Conservation (phyloP, 2,113 vertebrate species). For the Trematomus loennbergii region DNA sequence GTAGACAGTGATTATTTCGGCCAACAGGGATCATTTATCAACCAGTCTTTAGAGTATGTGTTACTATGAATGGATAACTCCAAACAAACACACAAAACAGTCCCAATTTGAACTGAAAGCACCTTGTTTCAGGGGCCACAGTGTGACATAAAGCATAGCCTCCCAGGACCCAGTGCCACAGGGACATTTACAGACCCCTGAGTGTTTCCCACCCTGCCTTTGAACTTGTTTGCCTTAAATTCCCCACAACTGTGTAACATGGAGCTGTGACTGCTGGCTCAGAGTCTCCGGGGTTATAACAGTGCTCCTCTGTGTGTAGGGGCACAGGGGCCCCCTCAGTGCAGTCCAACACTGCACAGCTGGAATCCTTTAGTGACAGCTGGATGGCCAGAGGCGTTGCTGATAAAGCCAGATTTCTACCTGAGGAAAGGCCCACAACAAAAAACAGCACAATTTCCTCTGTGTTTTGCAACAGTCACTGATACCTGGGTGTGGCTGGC, state of each 20-base stretch:
- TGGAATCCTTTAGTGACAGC: conserved; percentile 80
- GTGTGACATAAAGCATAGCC: conserved; percentile 33
- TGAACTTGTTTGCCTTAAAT: conserved; percentile 82
- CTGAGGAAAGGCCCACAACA: conserved; percentile 44
- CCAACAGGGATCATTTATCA: conserved; percentile 63
- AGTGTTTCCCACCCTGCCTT: conserved; percentile 59
- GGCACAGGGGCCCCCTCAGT: conserved; percentile 49
- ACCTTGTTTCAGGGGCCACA: conserved; percentile 39
- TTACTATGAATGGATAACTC: conserved; percentile 43
- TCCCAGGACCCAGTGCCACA: conserved; percentile 15
- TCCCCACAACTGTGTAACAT: conserved; percentile 76
- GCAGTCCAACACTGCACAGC: conserved; percentile 68
- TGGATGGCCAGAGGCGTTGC: conserved; percentile 60
- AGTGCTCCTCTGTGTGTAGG: conserved; percentile 75
- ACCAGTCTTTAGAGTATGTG: conserved; percentile 25
- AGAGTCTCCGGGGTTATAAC: conserved; percentile 55
- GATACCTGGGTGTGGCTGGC: conserved; percentile 74
- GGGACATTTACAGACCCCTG: conserved; percentile 51
- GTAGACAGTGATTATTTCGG: conserved; percentile 73
- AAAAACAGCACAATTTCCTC: conserved; percentile 34
- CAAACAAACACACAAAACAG: conserved; percentile 51
- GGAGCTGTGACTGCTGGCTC: conserved; percentile 56
- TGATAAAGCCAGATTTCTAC: conserved; percentile 58
- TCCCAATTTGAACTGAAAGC: conserved; percentile 50
- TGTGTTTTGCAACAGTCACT: conserved; percentile 48